Evolutionary conservation across 2,888 invertebrate genomes (phyloP).

Genomic region (Polyommatus icarus): DNA sequence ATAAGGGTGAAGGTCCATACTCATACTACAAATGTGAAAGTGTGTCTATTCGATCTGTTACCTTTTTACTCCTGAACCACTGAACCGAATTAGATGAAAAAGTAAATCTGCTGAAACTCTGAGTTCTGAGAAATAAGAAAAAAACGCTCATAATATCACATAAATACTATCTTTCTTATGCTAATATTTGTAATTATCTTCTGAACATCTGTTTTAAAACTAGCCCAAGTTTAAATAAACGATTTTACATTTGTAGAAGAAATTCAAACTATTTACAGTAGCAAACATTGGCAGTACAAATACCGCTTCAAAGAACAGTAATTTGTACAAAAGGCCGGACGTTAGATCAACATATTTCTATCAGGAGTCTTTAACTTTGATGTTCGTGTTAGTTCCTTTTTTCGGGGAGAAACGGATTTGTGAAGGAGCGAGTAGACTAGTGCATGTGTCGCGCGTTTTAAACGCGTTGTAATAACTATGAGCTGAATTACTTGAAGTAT

Average conservation of each 20-base stretch:
- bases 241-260: neutral
- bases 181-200: too few species aligned
- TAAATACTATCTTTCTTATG: too few species aligned
- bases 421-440: neutral
- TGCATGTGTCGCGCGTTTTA: neutral
- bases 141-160: too few species aligned
- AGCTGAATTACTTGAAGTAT: too few species aligned
- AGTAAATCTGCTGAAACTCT: too few species aligned
- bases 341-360: conserved; percentile 18
- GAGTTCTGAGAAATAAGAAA: too few species aligned
- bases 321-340: conserved; percentile 11
- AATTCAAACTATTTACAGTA: neutral
- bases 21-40: too few species aligned
- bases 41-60: too few species aligned
- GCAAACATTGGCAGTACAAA: neutral
- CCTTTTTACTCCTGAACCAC: too few species aligned
- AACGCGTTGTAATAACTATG: neutral
- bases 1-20: neutral
- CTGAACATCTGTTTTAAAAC: neutral
- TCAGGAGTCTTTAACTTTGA: conserved; percentile 11
- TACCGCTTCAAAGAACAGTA: neutral
- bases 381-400: conserved; percentile 20
- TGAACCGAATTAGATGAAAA: too few species aligned
- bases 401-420: neutral
- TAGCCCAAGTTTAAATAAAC: neutral